These are phyloP conservation scores for Tetragonula clypearis DNA, from an alignment of 1,140 invertebrate genomes.

Conservation along the genomic window DNA sequence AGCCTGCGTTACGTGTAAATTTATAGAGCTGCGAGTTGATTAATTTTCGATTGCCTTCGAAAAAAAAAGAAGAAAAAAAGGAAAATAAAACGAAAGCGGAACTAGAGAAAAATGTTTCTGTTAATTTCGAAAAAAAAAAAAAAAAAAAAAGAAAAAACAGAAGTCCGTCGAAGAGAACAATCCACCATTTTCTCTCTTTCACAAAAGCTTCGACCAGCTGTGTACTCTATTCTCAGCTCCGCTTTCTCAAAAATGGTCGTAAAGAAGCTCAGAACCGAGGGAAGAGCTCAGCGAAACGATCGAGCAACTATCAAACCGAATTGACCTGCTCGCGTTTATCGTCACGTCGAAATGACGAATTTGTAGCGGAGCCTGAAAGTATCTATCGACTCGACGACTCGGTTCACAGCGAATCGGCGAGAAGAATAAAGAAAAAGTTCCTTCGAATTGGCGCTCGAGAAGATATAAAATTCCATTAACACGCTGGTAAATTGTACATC, in stretches of 20 bases:
- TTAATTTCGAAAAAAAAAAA: not conserved
- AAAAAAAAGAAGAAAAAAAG: not conserved
- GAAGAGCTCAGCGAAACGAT: not conserved
- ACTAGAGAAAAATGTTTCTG: not conserved
- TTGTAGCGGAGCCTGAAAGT: not conserved
- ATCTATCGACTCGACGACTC: not conserved
- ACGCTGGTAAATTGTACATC: not conserved
- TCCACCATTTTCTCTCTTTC: not conserved
- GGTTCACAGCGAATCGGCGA: too few relatives aligned
- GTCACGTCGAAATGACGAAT: slow-evolving; percentile 5
- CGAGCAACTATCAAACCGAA: not conserved
- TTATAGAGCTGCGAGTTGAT: not conserved
- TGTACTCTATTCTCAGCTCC: too few relatives aligned
- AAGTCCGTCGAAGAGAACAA: not conserved
- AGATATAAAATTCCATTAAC: slow-evolving; percentile 30
- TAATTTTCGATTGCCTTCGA: not conserved
- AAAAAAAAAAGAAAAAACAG: too few relatives aligned
- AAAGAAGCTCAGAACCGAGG: not conserved
- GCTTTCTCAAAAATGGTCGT: not conserved
- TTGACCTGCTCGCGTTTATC: not conserved
- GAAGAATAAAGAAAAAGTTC: not conserved
- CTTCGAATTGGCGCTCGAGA: too few relatives aligned
- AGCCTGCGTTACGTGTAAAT: not conserved
- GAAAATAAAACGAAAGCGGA: too few relatives aligned
- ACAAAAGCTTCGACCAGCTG: not conserved